A percentile compares a stretch with the other conserved stretches of the same genome.
Conservation (phyloP, 2,797 vertebrate genomes). For the Diceros bicornis region DNA sequence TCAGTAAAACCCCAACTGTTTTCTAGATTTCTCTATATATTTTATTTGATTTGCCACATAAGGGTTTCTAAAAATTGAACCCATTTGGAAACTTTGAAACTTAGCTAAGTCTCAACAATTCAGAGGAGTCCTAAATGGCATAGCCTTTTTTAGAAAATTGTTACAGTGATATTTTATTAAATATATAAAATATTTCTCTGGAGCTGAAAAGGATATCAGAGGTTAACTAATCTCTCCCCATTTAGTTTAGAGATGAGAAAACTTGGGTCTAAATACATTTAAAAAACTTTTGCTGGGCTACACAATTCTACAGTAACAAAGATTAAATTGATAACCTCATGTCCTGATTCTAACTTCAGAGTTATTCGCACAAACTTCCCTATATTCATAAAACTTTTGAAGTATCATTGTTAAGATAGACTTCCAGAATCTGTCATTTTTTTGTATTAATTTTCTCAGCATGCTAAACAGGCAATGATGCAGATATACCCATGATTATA, state of each 20-base stretch:
- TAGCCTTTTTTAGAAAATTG: background rate
- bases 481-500: background rate
- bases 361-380: background rate
- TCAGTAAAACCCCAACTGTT: constrained; percentile 28
- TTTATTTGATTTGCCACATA: background rate
- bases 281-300: background rate
- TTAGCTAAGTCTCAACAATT: constrained; percentile 62
- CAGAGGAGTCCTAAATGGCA: background rate
- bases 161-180: background rate
- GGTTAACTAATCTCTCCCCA: background rate
- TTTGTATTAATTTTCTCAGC: background rate
- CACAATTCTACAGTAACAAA: background rate
- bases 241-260: background rate
- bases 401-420: background rate
- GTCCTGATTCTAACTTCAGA: background rate
- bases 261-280: background rate
- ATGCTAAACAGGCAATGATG: background rate
- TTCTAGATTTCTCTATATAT: background rate
- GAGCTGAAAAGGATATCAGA: background rate
- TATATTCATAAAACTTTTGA: background rate
- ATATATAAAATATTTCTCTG: background rate
- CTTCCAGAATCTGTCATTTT: background rate
- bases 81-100: constrained; percentile 68
- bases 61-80: constrained; percentile 65
- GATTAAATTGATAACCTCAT: background rate